Percentiles rank a stretch among this genome's conserved stretches.
These are phyloP conservation scores for Perca fluviatilis DNA, from an alignment of 2,113 vertebrate species.

Conservation along the genomic window DNA sequence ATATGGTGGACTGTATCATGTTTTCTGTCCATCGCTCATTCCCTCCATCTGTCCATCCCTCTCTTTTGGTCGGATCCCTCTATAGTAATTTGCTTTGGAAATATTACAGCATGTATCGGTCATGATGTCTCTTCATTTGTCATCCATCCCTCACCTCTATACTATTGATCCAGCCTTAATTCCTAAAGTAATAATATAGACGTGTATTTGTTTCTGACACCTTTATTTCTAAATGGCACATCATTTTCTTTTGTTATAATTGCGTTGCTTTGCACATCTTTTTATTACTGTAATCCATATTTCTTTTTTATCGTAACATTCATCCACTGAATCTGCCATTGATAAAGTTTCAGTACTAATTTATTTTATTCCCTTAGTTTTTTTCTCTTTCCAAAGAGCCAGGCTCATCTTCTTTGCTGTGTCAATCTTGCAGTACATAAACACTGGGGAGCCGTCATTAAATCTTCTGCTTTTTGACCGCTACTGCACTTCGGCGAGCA, in stretches of 20 bases:
- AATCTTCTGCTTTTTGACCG: conserved; percentile 15
- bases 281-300: neutral
- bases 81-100: neutral
- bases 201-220: neutral
- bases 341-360: neutral
- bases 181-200: neutral
- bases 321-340: neutral
- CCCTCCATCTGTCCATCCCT: neutral
- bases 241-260: neutral
- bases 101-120: neutral
- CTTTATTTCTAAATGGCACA: neutral
- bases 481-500: conserved; percentile 6
- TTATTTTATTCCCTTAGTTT: too few relatives aligned
- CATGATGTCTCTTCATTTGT: neutral
- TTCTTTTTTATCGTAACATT: neutral
- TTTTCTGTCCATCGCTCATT: neutral
- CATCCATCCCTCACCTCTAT: neutral
- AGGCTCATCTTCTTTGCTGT: neutral
- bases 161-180: neutral
- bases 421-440: conserved; percentile 16
- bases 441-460: conserved; percentile 11
- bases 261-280: neutral
- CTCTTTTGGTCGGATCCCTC: neutral
- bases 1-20: neutral
- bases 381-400: neutral